Conservation (phyloP, 2,113 vertebrate species). For the Abramis brama region DNA sequence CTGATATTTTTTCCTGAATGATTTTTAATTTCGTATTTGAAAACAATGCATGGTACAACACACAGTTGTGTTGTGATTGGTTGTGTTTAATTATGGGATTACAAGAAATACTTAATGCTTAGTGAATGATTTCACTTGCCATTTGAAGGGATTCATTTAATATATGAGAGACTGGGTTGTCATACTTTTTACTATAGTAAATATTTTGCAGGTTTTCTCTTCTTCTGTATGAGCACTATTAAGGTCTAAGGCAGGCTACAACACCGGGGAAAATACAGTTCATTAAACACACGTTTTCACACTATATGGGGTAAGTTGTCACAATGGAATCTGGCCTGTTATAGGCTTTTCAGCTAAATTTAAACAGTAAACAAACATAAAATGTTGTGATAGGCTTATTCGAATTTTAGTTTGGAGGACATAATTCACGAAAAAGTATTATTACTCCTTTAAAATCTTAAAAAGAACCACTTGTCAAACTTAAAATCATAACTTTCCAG, state of each 20-base stretch:
- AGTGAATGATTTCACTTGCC: neutral
- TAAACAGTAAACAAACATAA: neutral
- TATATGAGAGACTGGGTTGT: neutral
- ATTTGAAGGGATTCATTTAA: neutral
- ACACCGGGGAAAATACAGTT: neutral
- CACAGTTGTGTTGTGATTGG: conserved; percentile 20
- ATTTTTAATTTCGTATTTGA: neutral
- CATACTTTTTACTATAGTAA: neutral
- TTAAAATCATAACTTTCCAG: neutral
- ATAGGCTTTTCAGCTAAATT: neutral
- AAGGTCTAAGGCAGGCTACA: neutral
- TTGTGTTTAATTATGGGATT: conserved; percentile 12
- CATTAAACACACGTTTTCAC: neutral
- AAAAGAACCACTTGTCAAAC: neutral
- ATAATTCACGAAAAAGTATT: neutral
- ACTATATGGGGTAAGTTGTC: neutral
- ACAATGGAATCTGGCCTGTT: neutral
- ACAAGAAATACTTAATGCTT: neutral
- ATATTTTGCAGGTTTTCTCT: neutral
- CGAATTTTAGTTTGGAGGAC: neutral
- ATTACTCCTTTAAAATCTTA: neutral
- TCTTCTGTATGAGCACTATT: neutral
- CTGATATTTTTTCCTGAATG: neutral
- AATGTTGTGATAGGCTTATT: neutral
- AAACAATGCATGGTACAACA: conserved; percentile 5